These are phyloP conservation scores for Antennarius striatus DNA, from an alignment of 2,113 vertebrate species.

Conservation along the genomic window DNA sequence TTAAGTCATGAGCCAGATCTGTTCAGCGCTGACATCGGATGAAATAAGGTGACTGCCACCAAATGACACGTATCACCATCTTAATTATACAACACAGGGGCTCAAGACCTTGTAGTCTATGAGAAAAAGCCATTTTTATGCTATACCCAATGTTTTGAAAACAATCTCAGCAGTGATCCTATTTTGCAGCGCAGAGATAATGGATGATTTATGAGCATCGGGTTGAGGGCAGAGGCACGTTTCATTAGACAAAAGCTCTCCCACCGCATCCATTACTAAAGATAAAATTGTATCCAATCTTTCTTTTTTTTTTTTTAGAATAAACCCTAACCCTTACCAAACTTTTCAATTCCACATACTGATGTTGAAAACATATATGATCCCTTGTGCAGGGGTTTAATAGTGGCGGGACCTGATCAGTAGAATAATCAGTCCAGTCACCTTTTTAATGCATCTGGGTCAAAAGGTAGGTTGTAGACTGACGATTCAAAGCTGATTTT, in stretches of 20 bases:
- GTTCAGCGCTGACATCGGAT: slow-evolving; percentile 50
- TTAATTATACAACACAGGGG: slow-evolving; percentile 68
- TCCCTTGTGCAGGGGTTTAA: no score
- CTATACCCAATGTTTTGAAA: slow-evolving; percentile 58
- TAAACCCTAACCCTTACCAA: no score
- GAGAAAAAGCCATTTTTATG: slow-evolving; percentile 67
- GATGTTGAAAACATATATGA: no score
- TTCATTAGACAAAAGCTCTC: slow-evolving; percentile 27
- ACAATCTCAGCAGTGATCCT: slow-evolving; percentile 60
- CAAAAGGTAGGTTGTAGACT: no score
- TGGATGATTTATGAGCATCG: slow-evolving; percentile 67
- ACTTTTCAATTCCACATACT: no score
- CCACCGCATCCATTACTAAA: slow-evolving; percentile 13
- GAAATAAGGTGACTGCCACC: slow-evolving; percentile 53
- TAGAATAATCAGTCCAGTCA: no score
- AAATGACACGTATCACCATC: slow-evolving; percentile 70
- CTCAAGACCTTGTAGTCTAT: slow-evolving; percentile 70
- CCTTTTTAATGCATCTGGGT: no score
- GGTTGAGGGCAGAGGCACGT: slow-evolving; percentile 37
- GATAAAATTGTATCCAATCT: not conserved
- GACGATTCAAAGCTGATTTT: no score
- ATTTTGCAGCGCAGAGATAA: slow-evolving; percentile 65
- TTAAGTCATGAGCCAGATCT: slow-evolving; percentile 76
- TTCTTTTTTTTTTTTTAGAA: no score
- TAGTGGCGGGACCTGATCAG: no score